A percentile compares a stretch with the other conserved stretches of the same genome.
Conservation (phyloP, 2,888 invertebrate species). For the Melangyna quadrimaculata region DNA sequence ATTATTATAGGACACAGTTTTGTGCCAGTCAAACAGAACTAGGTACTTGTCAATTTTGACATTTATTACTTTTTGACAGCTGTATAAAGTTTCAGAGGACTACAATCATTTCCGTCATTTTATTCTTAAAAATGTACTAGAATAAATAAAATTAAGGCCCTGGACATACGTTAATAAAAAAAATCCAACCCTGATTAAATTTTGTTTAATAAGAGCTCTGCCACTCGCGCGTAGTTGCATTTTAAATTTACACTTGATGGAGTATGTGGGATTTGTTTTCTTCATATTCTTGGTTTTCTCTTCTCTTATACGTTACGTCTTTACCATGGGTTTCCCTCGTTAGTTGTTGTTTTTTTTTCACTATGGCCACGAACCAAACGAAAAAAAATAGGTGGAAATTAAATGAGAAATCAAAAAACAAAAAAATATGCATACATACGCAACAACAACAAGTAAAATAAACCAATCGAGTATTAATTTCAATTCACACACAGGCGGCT, state of each 20-base stretch:
- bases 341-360: neutral
- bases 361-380: slow-evolving; percentile 30
- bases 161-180: neutral
- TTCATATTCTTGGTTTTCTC: slow-evolving; percentile 33
- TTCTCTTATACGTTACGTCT: neutral
- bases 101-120: too few relatives aligned
- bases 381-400: slow-evolving; percentile 56
- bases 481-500: slow-evolving; percentile 69
- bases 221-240: slow-evolving; percentile 55
- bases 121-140: too few relatives aligned
- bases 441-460: slow-evolving; percentile 38
- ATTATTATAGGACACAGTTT: too few relatives aligned
- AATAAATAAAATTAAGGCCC: too few relatives aligned
- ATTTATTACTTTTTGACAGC: too few relatives aligned
- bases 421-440: neutral
- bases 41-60: too few relatives aligned
- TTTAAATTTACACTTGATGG: slow-evolving; percentile 69
- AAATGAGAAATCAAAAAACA: slow-evolving; percentile 23
- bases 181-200: neutral
- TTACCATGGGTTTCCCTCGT: slow-evolving; percentile 24
- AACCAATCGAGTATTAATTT: slow-evolving; percentile 70
- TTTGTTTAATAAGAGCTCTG: slow-evolving; percentile 24
- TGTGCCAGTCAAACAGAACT: too few relatives aligned
- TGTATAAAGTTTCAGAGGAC: too few relatives aligned
- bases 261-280: slow-evolving; percentile 68